These are phyloP conservation scores for Scaptomyza tumidula DNA, from an alignment of 2,888 invertebrate species.

Conservation along the genomic window DNA sequence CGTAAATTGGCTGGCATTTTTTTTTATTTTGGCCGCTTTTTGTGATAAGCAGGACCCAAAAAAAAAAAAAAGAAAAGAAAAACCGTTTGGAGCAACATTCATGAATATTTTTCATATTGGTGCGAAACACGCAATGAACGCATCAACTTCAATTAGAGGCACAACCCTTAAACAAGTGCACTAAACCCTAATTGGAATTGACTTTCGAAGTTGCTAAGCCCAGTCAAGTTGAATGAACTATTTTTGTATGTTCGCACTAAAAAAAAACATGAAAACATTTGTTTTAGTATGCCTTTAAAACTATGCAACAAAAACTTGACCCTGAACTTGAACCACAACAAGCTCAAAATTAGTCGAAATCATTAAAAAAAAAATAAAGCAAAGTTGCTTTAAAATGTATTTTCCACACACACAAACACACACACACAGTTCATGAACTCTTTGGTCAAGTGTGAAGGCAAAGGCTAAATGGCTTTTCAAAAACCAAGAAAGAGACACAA, in stretches of 20 bases:
- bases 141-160: conserved; percentile 36
- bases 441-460: conserved; percentile 73
- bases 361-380: conserved; percentile 52
- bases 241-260: background rate
- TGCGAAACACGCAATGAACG: conserved; percentile 33
- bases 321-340: conserved; percentile 69
- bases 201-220: background rate
- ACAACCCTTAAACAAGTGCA: background rate
- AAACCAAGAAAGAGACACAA: background rate
- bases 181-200: background rate
- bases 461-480: conserved; percentile 62
- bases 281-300: conserved; percentile 47
- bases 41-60: conserved; percentile 39
- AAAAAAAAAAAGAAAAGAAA: background rate
- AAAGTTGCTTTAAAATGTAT: conserved; percentile 20
- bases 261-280: conserved; percentile 14
- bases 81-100: background rate
- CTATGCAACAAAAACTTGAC: conserved; percentile 31
- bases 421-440: conserved; percentile 65
- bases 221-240: conserved; percentile 65
- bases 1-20: conserved; percentile 63
- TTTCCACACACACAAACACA: conserved; percentile 44
- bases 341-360: conserved; percentile 51
- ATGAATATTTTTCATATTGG: conserved; percentile 21
- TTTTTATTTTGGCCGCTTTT: conserved; percentile 28